These are phyloP conservation scores for Nipponacmea schrenckii DNA, from an alignment of 2,888 invertebrate species.

Conservation along the genomic window DNA sequence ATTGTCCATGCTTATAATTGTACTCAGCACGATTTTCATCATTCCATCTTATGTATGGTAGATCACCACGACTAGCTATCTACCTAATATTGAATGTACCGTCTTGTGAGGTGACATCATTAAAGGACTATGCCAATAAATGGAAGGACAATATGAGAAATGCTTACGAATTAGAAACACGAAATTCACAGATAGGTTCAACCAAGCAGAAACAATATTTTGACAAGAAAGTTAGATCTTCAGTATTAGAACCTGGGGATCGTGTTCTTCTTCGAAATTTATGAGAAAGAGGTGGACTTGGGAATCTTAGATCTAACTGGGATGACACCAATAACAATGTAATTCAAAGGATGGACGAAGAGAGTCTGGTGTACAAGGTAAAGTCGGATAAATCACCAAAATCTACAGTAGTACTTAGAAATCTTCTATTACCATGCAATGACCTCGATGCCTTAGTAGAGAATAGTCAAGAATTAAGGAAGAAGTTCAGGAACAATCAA, in stretches of 20 bases:
- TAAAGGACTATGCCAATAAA: neutral
- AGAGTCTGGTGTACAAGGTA: conserved; percentile 21
- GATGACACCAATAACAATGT: conserved; percentile 21
- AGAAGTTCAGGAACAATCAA: too few relatives aligned
- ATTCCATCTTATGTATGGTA: too few relatives aligned
- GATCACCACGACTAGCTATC: conserved; percentile 11
- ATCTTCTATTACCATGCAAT: too few relatives aligned
- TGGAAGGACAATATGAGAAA: conserved; percentile 14
- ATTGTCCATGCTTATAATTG: too few relatives aligned
- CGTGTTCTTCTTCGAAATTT: too few relatives aligned
- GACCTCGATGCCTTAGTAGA: too few relatives aligned
- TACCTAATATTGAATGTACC: conserved; percentile 11
- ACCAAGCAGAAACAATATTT: neutral
- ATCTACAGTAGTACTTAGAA: too few relatives aligned
- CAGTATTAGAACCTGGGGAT: conserved; percentile 13
- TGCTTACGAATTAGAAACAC: too few relatives aligned
- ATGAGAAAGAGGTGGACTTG: conserved; percentile 20
- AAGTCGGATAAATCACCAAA: too few relatives aligned
- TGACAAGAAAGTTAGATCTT: conserved; percentile 10
- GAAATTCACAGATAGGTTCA: neutral
- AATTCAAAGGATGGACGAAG: conserved; percentile 10
- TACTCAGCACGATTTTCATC: too few relatives aligned
- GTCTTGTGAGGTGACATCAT: neutral
- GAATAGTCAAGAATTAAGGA: too few relatives aligned
- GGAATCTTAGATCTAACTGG: conserved; percentile 21